Evolutionary conservation across 2,888 invertebrate genomes (phyloP), one percentile per base, ranked within the genome.

Genomic region (Sipha maydis): DNA sequence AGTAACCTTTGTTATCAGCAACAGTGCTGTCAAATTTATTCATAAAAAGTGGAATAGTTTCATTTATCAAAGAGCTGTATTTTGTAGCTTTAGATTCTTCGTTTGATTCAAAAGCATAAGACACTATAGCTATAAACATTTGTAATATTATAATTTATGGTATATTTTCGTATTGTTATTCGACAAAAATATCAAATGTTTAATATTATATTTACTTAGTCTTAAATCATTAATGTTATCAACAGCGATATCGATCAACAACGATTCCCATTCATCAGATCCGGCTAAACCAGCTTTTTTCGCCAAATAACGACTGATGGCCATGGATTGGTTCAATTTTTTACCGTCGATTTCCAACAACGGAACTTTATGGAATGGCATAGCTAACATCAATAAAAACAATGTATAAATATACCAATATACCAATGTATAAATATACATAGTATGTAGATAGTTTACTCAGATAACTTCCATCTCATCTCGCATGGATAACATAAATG

Each of bases 291-390:
- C 93, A 90, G 93, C 93, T 91, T 94, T 93, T 91, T 93, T 94
- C 7, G 94, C 95, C 69, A 95, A 92, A 91, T 94, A 95, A 73
- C 95, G 93, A 69, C 92, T 91, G 89, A 95, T 94, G 8, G 95
- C 94, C 7, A 92, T 84, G 69, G 94, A 94, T 91, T 95, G 95
- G 34, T 93, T 92, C 89, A 94, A 92, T 90, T 92, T 91, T 91
- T 94, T 94, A 8, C 94, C 95, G 89, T 95, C 93, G 5, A 95
- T 92, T 91, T 94, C 94, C 82, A 95, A 90, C 0, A 95, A 91
- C 0, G 95, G 95, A 90, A 94, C 91, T 91, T 94, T 94, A 0
- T 95, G 34, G 4, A 34, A 34, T 34, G 34, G 34, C 34, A 34
- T 34, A 4, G 34, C 34, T 34, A 34, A 34, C 34, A 34, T 34